These are phyloP conservation scores for Hermaeophaga mercurialis DNA, from an alignment of 2,888 invertebrate species.

Conservation along the genomic window DNA sequence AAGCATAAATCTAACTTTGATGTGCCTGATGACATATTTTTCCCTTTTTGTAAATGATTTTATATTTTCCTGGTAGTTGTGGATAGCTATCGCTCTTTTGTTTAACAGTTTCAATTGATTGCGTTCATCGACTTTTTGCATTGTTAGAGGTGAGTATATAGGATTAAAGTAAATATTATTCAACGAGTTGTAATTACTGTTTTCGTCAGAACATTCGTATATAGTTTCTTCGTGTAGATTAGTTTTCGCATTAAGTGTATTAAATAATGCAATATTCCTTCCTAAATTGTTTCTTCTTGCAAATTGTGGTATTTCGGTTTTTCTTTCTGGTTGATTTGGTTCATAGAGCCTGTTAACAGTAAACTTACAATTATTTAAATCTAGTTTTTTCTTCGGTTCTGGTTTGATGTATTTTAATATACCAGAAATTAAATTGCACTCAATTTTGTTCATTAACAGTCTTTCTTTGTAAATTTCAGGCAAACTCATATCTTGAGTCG, in stretches of 20 bases:
- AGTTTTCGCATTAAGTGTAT: slow-evolving; percentile 50
- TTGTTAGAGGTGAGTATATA: slow-evolving; percentile 43
- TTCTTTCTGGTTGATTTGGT: slow-evolving; percentile 16
- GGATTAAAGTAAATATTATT: slow-evolving; percentile 54
- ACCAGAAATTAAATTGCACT: slow-evolving; percentile 33
- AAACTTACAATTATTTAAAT: slow-evolving; percentile 42
- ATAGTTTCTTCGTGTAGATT: slow-evolving; percentile 55
- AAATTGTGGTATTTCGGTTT: slow-evolving; percentile 18
- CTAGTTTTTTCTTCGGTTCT: slow-evolving; percentile 35
- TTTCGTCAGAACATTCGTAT: slow-evolving; percentile 56
- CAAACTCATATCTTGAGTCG: slow-evolving; percentile 35
- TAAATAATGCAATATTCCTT: slow-evolving; percentile 48
- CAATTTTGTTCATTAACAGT: slow-evolving; percentile 36
- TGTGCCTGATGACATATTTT: slow-evolving; percentile 67
- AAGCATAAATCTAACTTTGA: slow-evolving; percentile 70
- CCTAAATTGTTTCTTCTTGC: slow-evolving; percentile 37
- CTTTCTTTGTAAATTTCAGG: slow-evolving; percentile 51
- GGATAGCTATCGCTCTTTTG: slow-evolving; percentile 9
- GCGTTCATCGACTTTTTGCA: slow-evolving; percentile 32
- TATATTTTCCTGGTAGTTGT: slow-evolving; percentile 24
- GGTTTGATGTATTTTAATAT: slow-evolving; percentile 45
- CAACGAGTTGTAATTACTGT: slow-evolving; percentile 45
- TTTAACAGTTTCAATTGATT: slow-evolving; percentile 19
- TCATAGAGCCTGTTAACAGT: slow-evolving; percentile 47
- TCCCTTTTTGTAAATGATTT: slow-evolving; percentile 57